phyloP scores from a whole-genome alignment of 2,888 invertebrate genomes.

The Andricus curvator region DNA sequence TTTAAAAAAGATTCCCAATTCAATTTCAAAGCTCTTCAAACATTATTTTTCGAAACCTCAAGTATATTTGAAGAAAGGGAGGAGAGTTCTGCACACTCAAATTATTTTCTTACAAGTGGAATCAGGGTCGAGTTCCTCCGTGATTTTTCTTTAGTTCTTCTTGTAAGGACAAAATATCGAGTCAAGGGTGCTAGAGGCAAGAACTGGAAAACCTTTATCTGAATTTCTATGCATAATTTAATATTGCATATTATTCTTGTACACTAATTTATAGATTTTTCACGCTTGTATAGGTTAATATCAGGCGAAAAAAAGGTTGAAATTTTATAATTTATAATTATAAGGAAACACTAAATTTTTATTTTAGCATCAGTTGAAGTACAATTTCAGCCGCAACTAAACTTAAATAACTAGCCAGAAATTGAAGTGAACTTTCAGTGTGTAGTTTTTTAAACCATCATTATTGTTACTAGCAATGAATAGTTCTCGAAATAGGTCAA shows the following conservation, averaged over 20 bases:
- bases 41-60: background rate
- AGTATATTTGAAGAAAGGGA: background rate
- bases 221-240: background rate
- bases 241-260: background rate
- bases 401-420: no score
- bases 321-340: no score
- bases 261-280: background rate
- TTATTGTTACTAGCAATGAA: no score
- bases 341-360: no score
- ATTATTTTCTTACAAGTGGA: constrained; percentile 37
- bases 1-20: background rate
- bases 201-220: background rate
- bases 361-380: no score
- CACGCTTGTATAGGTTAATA: no score
- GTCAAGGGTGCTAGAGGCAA: background rate
- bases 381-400: no score
- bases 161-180: constrained; percentile 14
- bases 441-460: no score
- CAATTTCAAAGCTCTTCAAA: background rate
- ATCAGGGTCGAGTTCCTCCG: constrained; percentile 31
- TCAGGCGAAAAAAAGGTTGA: no score
- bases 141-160: constrained; percentile 25
- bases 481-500: no score
- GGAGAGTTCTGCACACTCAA: constrained; percentile 7
- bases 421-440: no score